Conservation (phyloP, 2,888 invertebrate genomes). For the Boloria selene region DNA sequence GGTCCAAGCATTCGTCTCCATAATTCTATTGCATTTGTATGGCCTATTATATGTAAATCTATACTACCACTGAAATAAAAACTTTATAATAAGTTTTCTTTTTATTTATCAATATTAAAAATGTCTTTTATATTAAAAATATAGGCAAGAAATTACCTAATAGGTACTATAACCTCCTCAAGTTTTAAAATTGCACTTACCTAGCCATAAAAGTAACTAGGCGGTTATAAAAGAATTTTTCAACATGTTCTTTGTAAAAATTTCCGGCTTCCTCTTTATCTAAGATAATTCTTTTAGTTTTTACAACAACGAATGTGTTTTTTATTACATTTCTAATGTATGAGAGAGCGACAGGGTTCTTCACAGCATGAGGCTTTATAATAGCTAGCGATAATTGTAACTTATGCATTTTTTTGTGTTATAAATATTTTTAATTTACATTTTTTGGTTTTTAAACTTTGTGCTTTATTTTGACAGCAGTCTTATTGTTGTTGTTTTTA, state of each 20-base stretch:
- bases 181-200: constrained; percentile 60
- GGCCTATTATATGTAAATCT: constrained; percentile 89
- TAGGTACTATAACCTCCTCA: constrained; percentile 15
- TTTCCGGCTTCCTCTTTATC: constrained; percentile 84
- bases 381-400: constrained; percentile 91
- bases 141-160: constrained; percentile 2
- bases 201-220: constrained; percentile 91
- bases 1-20: constrained; percentile 95
- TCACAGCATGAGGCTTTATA: constrained; percentile 92
- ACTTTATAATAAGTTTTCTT: too few species aligned
- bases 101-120: too few species aligned
- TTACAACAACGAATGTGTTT: constrained; percentile 88
- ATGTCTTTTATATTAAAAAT: too few species aligned
- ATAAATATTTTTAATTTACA: constrained; percentile 7
- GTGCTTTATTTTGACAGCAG: constrained; percentile 8
- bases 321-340: constrained; percentile 86
- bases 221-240: constrained; percentile 92
- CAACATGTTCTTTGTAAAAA: constrained; percentile 92
- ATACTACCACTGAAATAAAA: constrained; percentile 87
- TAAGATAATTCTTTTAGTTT: constrained; percentile 85
- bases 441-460: constrained; percentile 14
- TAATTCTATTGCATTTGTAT: constrained; percentile 87
- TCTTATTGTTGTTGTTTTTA: too few species aligned
- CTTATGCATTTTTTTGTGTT: constrained; percentile 57
- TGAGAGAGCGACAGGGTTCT: constrained; percentile 87